Evolutionary conservation across 2,888 invertebrate genomes (phyloP), one percentile per base, ranked within the genome.

Genomic region (Lasioglossum calceatum): DNA sequence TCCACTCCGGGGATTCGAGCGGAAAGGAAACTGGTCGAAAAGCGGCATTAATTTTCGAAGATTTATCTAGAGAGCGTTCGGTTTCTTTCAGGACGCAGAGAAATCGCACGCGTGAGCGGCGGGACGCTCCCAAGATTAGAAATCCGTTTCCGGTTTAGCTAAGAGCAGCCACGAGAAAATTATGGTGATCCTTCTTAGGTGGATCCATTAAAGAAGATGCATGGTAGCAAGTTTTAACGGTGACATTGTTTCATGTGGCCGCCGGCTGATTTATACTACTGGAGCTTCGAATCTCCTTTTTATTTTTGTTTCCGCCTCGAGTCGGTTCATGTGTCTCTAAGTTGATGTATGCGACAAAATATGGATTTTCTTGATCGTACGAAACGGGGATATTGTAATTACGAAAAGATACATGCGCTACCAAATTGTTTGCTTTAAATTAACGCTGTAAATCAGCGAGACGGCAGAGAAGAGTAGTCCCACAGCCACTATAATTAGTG

Each of bases 111-210:
- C 88, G 90, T 88, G 91, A 86, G 86, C 47, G 50, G 23, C 47
- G 12, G 23, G 39, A n/a, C 81, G 67, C 82, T 85, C 39, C 77
- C 70, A 27, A 85, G 90, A 91, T 91, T 91, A 91, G 85, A 80
- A 77, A 76, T 32, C 77, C 82, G 80, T 89, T 91, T 91, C 90
- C 91, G 88, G 89, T 89, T 89, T 84, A 84, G 47, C 44, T 47
- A 44, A 77, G 70, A 54, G 27, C 71, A 71, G 71, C 74, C 78
- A 7, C 36, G 58, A 80, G 58, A 87, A 91, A 91, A 91, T 88
- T 86, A 91, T 87, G 87, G 73, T 91, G 84, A 91, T 91, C 91
- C 89, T 82, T 64, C 91, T 90, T 91, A 88, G 72, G 44, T n/a
- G 61, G 58, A 64, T 77, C 44, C 77, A 78, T 86, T 91, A 90